Evolutionary conservation across 1,140 invertebrate species (phyloP).

Genomic region (Drosophila nikananu): DNA sequence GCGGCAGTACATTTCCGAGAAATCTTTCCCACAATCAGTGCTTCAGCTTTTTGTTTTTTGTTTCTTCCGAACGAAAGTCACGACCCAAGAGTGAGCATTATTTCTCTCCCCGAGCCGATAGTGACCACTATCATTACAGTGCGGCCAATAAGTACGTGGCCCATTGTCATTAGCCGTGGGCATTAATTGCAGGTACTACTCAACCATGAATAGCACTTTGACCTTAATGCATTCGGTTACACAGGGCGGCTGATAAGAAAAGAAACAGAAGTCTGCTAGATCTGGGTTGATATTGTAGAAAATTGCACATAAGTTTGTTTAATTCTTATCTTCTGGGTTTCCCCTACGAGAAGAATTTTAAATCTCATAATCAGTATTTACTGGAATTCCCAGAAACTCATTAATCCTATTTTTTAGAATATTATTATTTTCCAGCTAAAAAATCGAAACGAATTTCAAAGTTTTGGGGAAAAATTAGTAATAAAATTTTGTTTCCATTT

Average conservation of each 20-base stretch:
- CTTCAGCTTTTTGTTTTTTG: conserved; percentile 18
- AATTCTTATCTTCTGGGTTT: not conserved
- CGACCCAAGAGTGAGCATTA: conserved; percentile 30
- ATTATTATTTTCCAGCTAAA: not conserved
- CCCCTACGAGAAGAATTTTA: not conserved
- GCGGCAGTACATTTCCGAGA: not conserved
- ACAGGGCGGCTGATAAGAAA: conserved; percentile 63
- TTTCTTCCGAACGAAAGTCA: conserved; percentile 23
- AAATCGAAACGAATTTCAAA: too few relatives aligned
- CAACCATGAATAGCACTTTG: conserved; percentile 9
- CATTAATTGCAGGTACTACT: conserved; percentile 61
- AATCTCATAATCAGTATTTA: not conserved
- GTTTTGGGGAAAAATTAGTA: too few relatives aligned
- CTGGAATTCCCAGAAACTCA: too few relatives aligned
- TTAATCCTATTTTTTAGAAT: not conserved
- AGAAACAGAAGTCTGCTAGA: not conserved
- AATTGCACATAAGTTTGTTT: too few relatives aligned
- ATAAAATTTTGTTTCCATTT: too few relatives aligned
- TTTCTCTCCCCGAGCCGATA: conserved; percentile 10
- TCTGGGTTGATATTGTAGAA: not conserved
- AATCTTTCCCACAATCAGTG: conserved; percentile 47
- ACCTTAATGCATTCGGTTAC: conserved; percentile 65
- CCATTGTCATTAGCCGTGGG: conserved; percentile 56
- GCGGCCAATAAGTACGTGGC: conserved; percentile 41
- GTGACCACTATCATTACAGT: conserved; percentile 37